phyloP scores from a whole-genome alignment of 2,113 vertebrate genomes.

The Lycocorax pyrrhopterus region DNA sequence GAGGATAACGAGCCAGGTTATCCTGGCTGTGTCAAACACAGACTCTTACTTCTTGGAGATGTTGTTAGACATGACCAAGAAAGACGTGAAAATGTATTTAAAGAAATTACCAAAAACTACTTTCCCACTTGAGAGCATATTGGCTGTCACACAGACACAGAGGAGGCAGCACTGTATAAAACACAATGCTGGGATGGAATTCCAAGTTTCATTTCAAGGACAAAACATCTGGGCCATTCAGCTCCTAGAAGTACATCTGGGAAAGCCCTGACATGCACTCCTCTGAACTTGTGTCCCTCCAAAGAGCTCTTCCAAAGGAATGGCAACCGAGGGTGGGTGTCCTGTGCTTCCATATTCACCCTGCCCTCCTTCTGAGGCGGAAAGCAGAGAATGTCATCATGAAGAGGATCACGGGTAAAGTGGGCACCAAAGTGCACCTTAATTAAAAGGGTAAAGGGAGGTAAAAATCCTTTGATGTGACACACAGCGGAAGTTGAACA shows the following conservation, averaged over 20 bases:
- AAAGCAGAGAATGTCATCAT: not conserved
- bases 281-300: not conserved
- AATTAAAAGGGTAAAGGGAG: not conserved
- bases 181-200: not conserved
- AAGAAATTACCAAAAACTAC: not conserved
- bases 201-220: not conserved
- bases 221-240: not conserved
- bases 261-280: not conserved
- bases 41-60: not conserved
- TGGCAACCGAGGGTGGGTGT: not conserved
- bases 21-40: not conserved
- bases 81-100: not conserved
- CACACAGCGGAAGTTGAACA: not conserved
- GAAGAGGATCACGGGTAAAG: not conserved
- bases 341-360: not conserved
- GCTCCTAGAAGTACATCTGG: not conserved
- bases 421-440: not conserved
- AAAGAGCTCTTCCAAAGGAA: not conserved
- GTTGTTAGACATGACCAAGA: not conserved
- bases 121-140: not conserved
- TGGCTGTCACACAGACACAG: not conserved
- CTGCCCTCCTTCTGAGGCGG: not conserved
- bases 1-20: not conserved
- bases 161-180: not conserved
- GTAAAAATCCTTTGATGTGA: not conserved